These are phyloP conservation scores for Cairina moschata DNA, from an alignment of 2,113 vertebrate genomes.

Conservation along the genomic window DNA sequence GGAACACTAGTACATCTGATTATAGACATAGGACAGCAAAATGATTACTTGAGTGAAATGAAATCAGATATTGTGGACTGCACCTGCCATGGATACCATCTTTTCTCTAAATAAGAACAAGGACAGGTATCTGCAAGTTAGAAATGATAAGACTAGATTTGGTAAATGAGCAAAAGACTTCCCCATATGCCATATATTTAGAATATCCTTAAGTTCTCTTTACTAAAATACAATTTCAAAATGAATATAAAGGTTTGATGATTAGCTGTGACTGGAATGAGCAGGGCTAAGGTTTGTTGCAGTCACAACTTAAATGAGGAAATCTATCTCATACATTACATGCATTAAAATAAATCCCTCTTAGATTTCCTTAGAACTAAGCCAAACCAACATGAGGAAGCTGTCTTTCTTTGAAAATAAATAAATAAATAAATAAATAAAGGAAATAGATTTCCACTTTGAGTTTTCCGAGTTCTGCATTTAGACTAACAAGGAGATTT, in stretches of 20 bases:
- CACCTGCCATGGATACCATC: background rate
- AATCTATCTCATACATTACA: background rate
- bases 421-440: background rate
- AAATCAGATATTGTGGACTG: background rate
- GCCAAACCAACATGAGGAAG: background rate
- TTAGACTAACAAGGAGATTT: background rate
- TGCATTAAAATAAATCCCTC: background rate
- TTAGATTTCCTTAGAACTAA: background rate
- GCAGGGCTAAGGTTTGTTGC: background rate
- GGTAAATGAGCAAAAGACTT: background rate
- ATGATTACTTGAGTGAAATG: background rate
- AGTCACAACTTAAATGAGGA: background rate
- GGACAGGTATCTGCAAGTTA: background rate
- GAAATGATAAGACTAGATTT: background rate
- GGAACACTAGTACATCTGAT: background rate
- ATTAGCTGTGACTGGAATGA: background rate
- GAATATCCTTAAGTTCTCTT: background rate
- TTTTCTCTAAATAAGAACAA: background rate
- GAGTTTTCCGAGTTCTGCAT: background rate
- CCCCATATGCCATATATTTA: background rate
- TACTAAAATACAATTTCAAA: background rate
- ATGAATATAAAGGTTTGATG: background rate
- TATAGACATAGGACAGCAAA: background rate
- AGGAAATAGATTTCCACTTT: background rate
- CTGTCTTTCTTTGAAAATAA: background rate